phyloP scores from a whole-genome alignment of 2,113 vertebrate species.

The Camelus bactrianus region DNA sequence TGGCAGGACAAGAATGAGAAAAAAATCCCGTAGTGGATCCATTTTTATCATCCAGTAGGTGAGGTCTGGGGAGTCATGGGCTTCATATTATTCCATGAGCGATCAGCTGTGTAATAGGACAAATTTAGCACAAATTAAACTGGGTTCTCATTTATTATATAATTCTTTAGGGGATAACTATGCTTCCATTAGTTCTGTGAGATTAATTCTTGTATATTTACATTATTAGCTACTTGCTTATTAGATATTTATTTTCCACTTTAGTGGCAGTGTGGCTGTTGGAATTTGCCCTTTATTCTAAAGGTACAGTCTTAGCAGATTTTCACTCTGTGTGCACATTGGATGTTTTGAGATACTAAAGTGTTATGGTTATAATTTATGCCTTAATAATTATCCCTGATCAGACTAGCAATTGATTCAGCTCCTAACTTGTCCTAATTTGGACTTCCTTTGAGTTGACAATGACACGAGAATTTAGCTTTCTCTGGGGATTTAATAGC shows the following conservation, averaged over 20 bases:
- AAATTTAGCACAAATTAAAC: not conserved
- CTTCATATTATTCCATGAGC: not conserved
- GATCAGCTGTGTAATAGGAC: not conserved
- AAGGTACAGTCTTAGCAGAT: not conserved
- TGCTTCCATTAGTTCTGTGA: constrained; percentile 30
- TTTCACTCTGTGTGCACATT: not conserved
- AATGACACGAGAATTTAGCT: not conserved
- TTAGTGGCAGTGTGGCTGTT: not conserved
- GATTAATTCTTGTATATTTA: not conserved
- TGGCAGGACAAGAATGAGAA: not conserved
- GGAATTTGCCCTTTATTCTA: not conserved
- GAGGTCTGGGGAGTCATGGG: not conserved
- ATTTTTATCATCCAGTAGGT: constrained; percentile 23
- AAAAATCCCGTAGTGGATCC: not conserved
- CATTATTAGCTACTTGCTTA: constrained; percentile 34
- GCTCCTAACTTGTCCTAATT: not conserved
- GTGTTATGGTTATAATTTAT: constrained; percentile 9
- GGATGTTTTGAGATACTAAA: not conserved
- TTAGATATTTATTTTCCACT: constrained; percentile 41
- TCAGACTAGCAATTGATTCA: not conserved
- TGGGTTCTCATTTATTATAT: constrained; percentile 35
- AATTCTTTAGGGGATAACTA: not conserved
- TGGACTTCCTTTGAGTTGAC: constrained; percentile 24
- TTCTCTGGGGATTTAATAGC: not conserved
- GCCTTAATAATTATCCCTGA: not conserved